Conservation (phyloP, 2,113 vertebrate species). For the Cheirogaleus medius region DNA sequence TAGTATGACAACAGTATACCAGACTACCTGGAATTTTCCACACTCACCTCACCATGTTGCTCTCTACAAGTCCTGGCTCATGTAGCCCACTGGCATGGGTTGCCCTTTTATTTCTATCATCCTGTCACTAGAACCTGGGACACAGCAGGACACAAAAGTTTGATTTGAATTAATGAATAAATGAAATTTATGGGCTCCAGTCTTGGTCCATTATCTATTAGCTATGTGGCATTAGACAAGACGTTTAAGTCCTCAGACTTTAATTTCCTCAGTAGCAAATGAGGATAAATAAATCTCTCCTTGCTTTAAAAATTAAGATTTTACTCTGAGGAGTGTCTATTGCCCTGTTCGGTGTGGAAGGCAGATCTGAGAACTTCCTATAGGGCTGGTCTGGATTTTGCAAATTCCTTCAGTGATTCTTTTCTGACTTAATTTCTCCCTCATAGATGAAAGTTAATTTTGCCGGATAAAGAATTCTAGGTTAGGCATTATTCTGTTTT, state of each 20-base stretch:
- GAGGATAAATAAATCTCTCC: neutral
- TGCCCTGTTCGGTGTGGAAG: too few relatives aligned
- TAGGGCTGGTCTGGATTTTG: too few relatives aligned
- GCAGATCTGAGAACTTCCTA: too few relatives aligned
- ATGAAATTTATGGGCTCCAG: neutral
- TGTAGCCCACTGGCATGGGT: neutral
- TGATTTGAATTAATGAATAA: neutral
- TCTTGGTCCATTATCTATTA: neutral
- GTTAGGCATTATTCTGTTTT: too few relatives aligned
- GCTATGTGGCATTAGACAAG: neutral
- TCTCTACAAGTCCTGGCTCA: neutral
- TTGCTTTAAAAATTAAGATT: constrained; percentile 23
- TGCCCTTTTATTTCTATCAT: neutral
- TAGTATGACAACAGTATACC: neutral
- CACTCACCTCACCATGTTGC: neutral
- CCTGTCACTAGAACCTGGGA: neutral
- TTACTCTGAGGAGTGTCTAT: too few relatives aligned
- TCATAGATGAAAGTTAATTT: too few relatives aligned
- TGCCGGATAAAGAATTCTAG: too few relatives aligned
- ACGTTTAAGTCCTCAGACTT: neutral
- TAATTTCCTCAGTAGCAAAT: neutral
- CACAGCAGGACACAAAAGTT: neutral
- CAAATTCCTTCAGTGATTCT: too few relatives aligned
- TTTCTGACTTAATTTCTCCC: too few relatives aligned
- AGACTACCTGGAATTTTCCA: neutral